Conservation (phyloP, 1,140 invertebrate genomes). For the Zaprionus tsacasi region DNA sequence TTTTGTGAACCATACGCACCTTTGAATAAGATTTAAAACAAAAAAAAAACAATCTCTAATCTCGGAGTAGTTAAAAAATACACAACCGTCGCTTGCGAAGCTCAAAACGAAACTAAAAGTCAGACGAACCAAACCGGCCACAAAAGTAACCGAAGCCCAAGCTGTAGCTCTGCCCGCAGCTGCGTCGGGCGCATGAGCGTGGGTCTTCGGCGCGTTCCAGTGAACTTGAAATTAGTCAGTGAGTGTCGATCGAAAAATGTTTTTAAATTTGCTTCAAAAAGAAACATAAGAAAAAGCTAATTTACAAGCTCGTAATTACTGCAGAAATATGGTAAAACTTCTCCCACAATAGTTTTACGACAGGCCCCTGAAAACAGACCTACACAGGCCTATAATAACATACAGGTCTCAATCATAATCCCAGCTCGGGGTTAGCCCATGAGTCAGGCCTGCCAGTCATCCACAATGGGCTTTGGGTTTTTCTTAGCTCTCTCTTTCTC, state of each 20-base stretch:
- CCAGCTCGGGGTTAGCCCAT: constrained; percentile 11
- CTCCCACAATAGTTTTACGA: constrained; percentile 50
- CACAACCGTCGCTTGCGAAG: constrained; percentile 59
- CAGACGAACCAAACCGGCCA: constrained; percentile 17
- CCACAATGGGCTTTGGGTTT: constrained; percentile 15
- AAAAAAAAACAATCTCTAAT: neutral
- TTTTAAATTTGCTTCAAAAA: neutral
- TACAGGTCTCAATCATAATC: constrained; percentile 7
- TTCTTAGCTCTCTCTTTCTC: neutral
- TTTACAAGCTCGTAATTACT: constrained; percentile 22
- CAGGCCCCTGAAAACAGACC: constrained; percentile 70
- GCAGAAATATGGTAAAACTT: neutral
- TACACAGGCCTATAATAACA: constrained; percentile 40
- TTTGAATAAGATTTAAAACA: neutral
- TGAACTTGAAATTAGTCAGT: constrained; percentile 80
- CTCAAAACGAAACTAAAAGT: constrained; percentile 82
- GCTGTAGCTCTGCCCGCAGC: neutral
- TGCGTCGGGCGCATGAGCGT: constrained; percentile 1
- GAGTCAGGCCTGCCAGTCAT: neutral
- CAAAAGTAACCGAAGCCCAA: neutral
- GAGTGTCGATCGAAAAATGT: neutral
- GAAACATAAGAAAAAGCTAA: neutral
- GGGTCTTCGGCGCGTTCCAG: constrained; percentile 29
- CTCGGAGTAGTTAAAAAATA: neutral
- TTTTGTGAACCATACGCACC: constrained; percentile 43